A percentile compares a stretch with the other conserved stretches of the same genome.
Conservation (phyloP, 2,797 vertebrate genomes). For the Scleropages formosus region DNA sequence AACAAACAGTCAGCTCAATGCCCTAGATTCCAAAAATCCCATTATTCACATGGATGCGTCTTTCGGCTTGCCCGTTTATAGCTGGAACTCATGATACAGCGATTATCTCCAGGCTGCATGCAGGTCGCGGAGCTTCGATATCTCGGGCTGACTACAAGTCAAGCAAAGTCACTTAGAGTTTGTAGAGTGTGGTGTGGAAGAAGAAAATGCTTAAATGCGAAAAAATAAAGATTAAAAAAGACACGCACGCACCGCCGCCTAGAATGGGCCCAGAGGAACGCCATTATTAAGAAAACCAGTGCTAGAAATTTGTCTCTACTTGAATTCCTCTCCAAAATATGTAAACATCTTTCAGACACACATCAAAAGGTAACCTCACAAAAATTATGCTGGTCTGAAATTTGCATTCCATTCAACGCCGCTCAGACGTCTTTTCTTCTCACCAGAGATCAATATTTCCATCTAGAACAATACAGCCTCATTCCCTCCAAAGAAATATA, state of each 20-base stretch:
- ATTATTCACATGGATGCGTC: conserved; percentile 58
- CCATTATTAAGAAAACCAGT: background rate
- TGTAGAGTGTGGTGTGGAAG: background rate
- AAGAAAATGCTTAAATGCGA: background rate
- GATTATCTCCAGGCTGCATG: background rate
- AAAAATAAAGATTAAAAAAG: background rate
- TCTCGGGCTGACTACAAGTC: background rate
- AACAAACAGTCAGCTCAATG: conserved; percentile 54
- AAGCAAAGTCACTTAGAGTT: background rate
- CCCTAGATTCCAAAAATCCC: conserved; percentile 54
- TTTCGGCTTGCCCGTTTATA: conserved; percentile 46
- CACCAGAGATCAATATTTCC: conserved; percentile 43
- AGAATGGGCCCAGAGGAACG: background rate
- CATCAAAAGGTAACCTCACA: background rate
- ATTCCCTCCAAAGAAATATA: background rate
- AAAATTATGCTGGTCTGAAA: background rate
- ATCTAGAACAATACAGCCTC: conserved; percentile 39
- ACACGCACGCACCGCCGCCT: background rate
- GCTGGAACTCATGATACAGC: conserved; percentile 43
- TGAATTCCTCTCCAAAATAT: background rate
- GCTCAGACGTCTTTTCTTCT: conserved; percentile 30
- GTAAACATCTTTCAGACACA: background rate
- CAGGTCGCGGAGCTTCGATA: background rate
- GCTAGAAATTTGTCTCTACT: background rate
- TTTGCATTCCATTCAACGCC: conserved; percentile 23